Evolutionary conservation across 1,140 invertebrate species (phyloP).

Genomic region (Calosoma granatense): DNA sequence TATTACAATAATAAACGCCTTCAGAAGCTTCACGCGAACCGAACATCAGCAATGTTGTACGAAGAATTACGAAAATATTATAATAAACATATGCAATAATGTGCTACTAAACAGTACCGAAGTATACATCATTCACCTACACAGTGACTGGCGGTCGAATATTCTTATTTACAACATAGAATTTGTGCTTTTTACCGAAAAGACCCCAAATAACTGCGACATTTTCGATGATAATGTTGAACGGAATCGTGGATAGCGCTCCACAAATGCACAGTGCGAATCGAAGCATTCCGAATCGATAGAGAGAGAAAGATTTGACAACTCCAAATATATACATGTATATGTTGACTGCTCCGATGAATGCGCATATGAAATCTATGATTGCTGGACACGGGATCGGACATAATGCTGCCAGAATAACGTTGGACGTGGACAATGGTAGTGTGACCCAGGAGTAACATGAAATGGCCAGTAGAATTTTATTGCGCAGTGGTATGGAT

Average conservation of each 20-base stretch:
- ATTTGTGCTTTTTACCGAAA: conserved; percentile 86
- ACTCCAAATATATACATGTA: conserved; percentile 97
- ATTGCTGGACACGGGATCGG: conserved; percentile 77
- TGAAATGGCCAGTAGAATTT: conserved; percentile 76
- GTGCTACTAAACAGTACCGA: no score
- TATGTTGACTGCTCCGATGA: conserved; percentile 83
- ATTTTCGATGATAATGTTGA: conserved; percentile 90
- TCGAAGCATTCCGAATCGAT: conserved; percentile 69
- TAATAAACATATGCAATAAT: no score
- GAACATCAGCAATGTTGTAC: no score
- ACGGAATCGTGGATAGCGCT: conserved; percentile 78
- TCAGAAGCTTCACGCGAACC: no score
- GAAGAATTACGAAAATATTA: no score
- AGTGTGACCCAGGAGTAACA: conserved; percentile 92
- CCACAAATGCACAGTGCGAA: conserved; percentile 74
- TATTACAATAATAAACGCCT: no score
- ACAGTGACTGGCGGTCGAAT: conserved; percentile 49
- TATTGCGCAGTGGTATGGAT: conserved; percentile 70
- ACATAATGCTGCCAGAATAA: conserved; percentile 70
- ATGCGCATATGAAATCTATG: conserved; percentile 78
- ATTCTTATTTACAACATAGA: conserved; percentile 92
- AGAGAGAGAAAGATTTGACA: conserved; percentile 85
- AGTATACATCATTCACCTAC: no score
- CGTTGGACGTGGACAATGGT: conserved; percentile 83
- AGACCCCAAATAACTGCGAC: conserved; percentile 88